Base-by-base conservation (phyloP, 2,113 vertebrate genomes). In the Gasterosteus aculeatus region DNA sequence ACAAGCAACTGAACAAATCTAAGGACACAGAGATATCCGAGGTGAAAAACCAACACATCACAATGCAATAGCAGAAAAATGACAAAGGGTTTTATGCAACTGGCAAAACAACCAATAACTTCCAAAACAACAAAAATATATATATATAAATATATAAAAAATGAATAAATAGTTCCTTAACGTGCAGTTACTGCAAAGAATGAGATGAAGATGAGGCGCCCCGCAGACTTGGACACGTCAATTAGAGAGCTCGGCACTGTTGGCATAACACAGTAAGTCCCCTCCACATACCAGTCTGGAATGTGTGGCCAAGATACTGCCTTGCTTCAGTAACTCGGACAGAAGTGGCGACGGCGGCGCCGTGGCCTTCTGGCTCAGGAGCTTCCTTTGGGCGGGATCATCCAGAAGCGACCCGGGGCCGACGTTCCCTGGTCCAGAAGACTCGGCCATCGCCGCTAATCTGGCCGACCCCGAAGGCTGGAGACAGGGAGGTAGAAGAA, bases 251-350 rank as follows among this genome's bases (percentile, higher is more conserved):
- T 29, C 57, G 69, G 39, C 59, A 62, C 26, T 46, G 41, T 26
- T 49, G 33, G 33, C 14, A 75, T 35, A 38, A 49, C 42, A 41
- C 54, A 42, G 12, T 33, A 15, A 74, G 19, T 70, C 51, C 6
- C 26, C 41, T 54, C 26, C 61, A 75, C 78, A 92, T 94, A 98
- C 97, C 96, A 97, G 95, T 95, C 96, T 95, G 90, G 97, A 96
- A 93, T 97, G 97, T 86, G 96, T 95, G 88, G 96, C 95, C 92
- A 99, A 92, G 82, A 98, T 95, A 92, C 93, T 97, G 91, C 97
- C 96, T 94, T 99, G 98, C 95, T 99, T 99, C 94, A 99, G 95
- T 90, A 99, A 94, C 93, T 99, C 96, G 89, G 97, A 98, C 87
- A 99, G 95, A 88, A 99, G 96, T 79, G 97, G 97, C 87, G 97